These are phyloP conservation scores for Apaloderma vittatum DNA, from an alignment of 2,113 vertebrate genomes.

Conservation along the genomic window DNA sequence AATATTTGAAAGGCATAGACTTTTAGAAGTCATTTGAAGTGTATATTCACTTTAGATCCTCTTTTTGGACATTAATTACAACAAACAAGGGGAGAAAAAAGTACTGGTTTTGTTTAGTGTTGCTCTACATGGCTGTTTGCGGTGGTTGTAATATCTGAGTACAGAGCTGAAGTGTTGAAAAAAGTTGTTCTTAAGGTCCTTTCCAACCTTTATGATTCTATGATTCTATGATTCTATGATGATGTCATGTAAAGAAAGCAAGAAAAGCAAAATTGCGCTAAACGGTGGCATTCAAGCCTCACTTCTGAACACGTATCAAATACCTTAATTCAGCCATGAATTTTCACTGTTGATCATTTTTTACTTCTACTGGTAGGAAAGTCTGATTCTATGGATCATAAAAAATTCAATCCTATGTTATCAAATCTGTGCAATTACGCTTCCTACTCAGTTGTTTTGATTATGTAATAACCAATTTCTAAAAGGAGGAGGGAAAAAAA, in stretches of 20 bases:
- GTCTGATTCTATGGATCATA: neutral
- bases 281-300: neutral
- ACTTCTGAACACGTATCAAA: neutral
- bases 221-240: no score
- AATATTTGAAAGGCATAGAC: neutral
- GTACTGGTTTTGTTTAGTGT: neutral
- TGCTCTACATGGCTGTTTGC: accelerated
- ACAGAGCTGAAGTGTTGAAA: no score
- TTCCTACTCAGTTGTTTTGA: neutral
- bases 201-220: no score
- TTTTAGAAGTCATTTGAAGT: neutral
- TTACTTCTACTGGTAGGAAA: neutral
- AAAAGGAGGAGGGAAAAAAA: accelerated
- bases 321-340: neutral
- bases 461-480: neutral
- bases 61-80: neutral
- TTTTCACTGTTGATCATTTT: neutral
- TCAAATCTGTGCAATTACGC: neutral
- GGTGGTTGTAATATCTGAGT: accelerated
- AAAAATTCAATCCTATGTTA: neutral
- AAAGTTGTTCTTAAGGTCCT: no score
- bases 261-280: neutral
- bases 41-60: neutral
- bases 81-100: neutral
- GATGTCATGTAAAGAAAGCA: neutral